phyloP scores from a whole-genome alignment of 2,113 vertebrate genomes.

The Peromyscus maniculatus region DNA sequence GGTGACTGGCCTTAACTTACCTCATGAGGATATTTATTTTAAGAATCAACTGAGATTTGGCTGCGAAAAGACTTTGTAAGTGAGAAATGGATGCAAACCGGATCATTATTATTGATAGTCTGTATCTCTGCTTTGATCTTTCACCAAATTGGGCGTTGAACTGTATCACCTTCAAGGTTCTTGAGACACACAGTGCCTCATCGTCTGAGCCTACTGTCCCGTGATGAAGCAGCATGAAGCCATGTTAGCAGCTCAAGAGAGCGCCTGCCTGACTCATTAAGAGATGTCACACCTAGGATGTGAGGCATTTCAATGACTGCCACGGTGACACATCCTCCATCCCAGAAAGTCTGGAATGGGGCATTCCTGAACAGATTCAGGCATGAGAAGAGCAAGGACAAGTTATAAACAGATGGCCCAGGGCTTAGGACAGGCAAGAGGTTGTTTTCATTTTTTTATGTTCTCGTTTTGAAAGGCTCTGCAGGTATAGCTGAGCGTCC shows the following conservation, averaged over 20 bases:
- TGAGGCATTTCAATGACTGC: background rate
- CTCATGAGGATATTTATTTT: background rate
- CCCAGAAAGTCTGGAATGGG: constrained; percentile 18
- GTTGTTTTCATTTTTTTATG: background rate
- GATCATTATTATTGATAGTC: no score
- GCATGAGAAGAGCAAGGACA: constrained; percentile 23
- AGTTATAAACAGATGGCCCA: constrained; percentile 44
- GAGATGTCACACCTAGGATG: background rate
- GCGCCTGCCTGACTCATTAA: background rate
- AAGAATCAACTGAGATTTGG: background rate
- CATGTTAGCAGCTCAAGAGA: background rate
- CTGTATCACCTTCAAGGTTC: background rate
- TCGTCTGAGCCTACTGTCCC: background rate
- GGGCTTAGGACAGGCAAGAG: background rate
- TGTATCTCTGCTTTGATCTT: background rate
- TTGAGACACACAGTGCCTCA: background rate
- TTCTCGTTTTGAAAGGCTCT: background rate
- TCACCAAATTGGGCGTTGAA: background rate
- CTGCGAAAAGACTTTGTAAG: background rate
- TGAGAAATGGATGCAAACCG: background rate
- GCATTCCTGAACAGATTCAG: constrained; percentile 75
- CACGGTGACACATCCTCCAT: background rate
- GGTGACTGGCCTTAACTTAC: background rate
- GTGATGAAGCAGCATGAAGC: rapidly evolving
- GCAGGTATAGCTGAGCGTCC: background rate